phyloP scores from a whole-genome alignment of 2,113 vertebrate species.

The Chamaetylas fuelleborni region DNA sequence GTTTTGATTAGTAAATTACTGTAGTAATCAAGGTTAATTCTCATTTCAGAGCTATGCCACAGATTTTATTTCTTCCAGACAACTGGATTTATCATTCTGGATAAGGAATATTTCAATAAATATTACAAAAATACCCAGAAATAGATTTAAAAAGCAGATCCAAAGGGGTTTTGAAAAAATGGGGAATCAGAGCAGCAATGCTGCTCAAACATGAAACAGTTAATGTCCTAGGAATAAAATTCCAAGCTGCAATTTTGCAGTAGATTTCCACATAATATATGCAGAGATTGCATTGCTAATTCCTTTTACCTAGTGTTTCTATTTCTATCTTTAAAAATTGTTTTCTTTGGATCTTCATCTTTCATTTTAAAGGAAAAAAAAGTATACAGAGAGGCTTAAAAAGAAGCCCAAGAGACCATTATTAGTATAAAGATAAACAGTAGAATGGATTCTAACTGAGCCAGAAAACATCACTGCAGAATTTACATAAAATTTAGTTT shows the following conservation, averaged over 20 bases:
- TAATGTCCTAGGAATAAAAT: constrained; percentile 47
- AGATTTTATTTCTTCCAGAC: constrained; percentile 70
- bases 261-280: constrained; percentile 42
- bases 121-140: constrained; percentile 19
- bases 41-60: constrained; percentile 65
- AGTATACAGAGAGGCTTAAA: constrained; percentile 29
- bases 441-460: constrained; percentile 51
- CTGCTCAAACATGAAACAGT: not conserved
- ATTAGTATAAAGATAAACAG: constrained; percentile 62
- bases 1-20: constrained; percentile 85
- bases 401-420: constrained; percentile 58
- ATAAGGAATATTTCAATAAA: constrained; percentile 56
- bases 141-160: not conserved
- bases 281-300: constrained; percentile 52
- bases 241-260: constrained; percentile 17
- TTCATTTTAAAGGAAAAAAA: constrained; percentile 42
- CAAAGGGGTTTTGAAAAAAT: not conserved
- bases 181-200: not conserved
- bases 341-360: constrained; percentile 48
- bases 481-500: constrained; percentile 67
- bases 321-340: constrained; percentile 50
- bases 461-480: constrained; percentile 57
- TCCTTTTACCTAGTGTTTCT: constrained; percentile 51
- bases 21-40: constrained; percentile 85
- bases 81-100: constrained; percentile 64